Conservation (phyloP, 1,140 invertebrate species). For the Triops longicaudatus region DNA sequence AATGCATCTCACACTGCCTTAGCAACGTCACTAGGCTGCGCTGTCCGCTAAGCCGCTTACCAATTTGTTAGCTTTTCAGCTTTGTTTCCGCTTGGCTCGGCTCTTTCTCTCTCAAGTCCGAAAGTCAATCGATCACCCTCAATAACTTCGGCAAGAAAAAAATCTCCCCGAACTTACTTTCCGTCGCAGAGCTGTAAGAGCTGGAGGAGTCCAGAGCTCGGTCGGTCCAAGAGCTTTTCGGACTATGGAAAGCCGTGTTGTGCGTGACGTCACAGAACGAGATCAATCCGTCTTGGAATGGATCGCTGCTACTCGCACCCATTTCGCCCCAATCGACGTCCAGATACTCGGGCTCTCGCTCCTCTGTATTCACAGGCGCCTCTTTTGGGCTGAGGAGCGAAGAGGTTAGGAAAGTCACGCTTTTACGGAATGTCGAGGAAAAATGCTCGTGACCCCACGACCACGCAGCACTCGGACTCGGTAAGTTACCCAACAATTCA, state of each 20-base stretch:
- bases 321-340: not conserved
- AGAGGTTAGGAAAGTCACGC: not conserved
- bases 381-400: not conserved
- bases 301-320: not conserved
- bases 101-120: too few relatives aligned
- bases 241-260: not conserved
- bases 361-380: not conserved
- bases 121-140: too few relatives aligned
- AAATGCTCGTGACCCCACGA: not conserved
- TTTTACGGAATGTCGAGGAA: not conserved
- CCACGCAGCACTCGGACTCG: not conserved
- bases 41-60: not conserved
- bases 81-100: too few relatives aligned
- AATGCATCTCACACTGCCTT: too few relatives aligned
- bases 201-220: not conserved
- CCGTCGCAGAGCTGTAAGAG: not conserved
- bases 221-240: not conserved
- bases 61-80: not conserved
- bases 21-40: too few relatives aligned
- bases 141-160: not conserved
- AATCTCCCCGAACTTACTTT: not conserved
- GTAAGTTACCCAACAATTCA: not conserved
- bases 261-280: not conserved
- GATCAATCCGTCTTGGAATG: not conserved
- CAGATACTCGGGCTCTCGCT: not conserved